Percentiles rank a stretch among this genome's conserved stretches.
These are phyloP conservation scores for Hiodon alosoides DNA, from an alignment of 2,113 vertebrate genomes.

Conservation along the genomic window DNA sequence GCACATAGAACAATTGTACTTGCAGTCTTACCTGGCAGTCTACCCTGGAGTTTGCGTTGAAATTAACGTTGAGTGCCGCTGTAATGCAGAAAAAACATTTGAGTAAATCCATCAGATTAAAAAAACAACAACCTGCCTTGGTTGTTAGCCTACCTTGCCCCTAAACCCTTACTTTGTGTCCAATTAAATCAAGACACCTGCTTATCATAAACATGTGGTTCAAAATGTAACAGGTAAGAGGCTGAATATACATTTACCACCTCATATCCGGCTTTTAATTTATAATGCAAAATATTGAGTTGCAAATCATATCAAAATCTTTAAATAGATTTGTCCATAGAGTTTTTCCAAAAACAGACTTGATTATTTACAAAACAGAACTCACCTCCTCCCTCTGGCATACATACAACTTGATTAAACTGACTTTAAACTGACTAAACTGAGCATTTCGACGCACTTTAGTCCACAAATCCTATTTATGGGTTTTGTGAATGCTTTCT, in stretches of 20 bases:
- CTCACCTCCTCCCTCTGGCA: slow-evolving; percentile 1
- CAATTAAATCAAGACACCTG: background rate
- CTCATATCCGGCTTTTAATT: background rate
- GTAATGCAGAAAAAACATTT: slow-evolving; percentile 25
- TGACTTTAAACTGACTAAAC: slow-evolving; percentile 31
- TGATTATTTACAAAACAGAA: slow-evolving; percentile 59
- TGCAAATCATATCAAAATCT: slow-evolving; percentile 12
- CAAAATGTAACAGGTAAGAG: too few species aligned
- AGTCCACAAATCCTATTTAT: background rate
- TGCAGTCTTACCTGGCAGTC: slow-evolving; percentile 34
- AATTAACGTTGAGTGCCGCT: slow-evolving; percentile 36
- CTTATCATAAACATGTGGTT: too few species aligned
- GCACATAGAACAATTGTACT: too few species aligned
- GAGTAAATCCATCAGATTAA: too few species aligned
- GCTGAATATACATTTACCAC: too few species aligned
- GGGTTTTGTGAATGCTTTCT: background rate
- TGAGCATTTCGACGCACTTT: background rate
- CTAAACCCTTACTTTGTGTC: background rate
- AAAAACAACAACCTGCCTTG: background rate
- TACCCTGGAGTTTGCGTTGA: slow-evolving; percentile 25
- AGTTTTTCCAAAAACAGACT: slow-evolving; percentile 47
- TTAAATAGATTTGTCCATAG: slow-evolving; percentile 12
- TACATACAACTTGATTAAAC: slow-evolving; percentile 25
- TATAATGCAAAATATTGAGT: background rate
- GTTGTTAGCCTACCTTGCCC: background rate